These are phyloP conservation scores for Lepidurus couesii DNA, from an alignment of 1,140 invertebrate genomes.

Conservation along the genomic window DNA sequence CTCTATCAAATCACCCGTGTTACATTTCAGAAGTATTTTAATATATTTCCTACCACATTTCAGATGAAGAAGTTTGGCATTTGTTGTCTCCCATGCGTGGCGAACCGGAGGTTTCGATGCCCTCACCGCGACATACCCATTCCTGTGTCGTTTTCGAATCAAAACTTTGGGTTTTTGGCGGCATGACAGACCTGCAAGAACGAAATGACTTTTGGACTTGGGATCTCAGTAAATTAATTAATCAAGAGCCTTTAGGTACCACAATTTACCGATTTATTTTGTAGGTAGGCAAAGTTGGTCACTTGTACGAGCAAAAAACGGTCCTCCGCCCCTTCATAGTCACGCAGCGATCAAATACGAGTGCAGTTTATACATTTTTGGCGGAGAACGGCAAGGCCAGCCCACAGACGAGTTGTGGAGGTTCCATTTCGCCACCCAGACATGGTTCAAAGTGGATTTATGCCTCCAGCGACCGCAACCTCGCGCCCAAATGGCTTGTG, in stretches of 20 bases:
- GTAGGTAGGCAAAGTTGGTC: conserved; percentile 62
- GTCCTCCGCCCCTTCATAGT: conserved; percentile 70
- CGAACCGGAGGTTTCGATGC: conserved; percentile 38
- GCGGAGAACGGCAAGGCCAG: conserved; percentile 67
- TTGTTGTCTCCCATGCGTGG: conserved; percentile 13
- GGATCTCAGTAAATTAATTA: conserved; percentile 54
- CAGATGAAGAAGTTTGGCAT: conserved; percentile 1
- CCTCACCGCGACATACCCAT: conserved; percentile 74
- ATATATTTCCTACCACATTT: neutral
- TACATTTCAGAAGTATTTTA: neutral
- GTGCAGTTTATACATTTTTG: conserved; percentile 74
- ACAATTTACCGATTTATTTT: conserved; percentile 38
- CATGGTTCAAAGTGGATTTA: conserved; percentile 14
- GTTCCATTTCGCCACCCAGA: conserved; percentile 68
- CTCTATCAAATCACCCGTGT: neutral
- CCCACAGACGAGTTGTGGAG: conserved; percentile 76
- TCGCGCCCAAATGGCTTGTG: neutral
- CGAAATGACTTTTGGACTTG: conserved; percentile 78
- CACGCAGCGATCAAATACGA: conserved; percentile 72
- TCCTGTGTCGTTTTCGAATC: conserved; percentile 71
- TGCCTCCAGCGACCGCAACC: conserved; percentile 31
- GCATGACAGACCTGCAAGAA: conserved; percentile 77
- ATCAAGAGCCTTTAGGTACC: neutral
- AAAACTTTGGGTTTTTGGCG: conserved; percentile 80
- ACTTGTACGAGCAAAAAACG: conserved; percentile 58